These are phyloP conservation scores for Phymanthus crucifer DNA, from an alignment of 92 coral and sea anemone species.

Conservation along the genomic window DNA sequence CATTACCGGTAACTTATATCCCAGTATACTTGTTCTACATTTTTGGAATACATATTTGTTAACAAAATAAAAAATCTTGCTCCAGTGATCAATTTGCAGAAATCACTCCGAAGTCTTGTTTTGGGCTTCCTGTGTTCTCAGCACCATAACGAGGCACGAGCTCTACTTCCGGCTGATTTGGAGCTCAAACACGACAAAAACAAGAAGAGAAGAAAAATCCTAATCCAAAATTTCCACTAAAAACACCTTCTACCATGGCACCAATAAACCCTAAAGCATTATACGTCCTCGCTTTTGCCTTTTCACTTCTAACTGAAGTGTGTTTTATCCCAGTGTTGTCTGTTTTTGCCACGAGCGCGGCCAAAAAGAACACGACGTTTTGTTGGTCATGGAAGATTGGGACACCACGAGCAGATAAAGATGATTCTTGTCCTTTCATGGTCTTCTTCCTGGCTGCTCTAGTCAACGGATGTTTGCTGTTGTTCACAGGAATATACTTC, in stretches of 20 bases:
- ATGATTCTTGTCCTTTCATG: slow-evolving; percentile 46
- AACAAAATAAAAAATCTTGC: no score
- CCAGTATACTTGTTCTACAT: no score
- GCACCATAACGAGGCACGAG: not conserved
- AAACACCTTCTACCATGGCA: slow-evolving; percentile 20
- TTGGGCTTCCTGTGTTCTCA: not conserved
- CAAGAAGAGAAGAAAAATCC: not conserved
- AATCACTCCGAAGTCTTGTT: not conserved
- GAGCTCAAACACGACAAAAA: not conserved
- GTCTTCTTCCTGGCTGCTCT: slow-evolving; percentile 45
- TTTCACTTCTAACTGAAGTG: slow-evolving; percentile 48
- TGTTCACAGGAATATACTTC: slow-evolving; percentile 36
- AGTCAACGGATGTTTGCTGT: slow-evolving; percentile 35
- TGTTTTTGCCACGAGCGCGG: slow-evolving; percentile 18
- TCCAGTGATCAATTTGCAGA: no score
- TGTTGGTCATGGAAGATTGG: slow-evolving; percentile 62
- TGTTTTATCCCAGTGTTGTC: slow-evolving; percentile 54
- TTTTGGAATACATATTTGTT: no score
- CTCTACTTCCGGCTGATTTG: slow-evolving; percentile 10
- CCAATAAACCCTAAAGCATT: slow-evolving; percentile 38
- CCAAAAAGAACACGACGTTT: slow-evolving; percentile 11
- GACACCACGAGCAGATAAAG: slow-evolving; percentile 20
- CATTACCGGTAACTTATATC: no score
- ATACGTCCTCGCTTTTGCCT: slow-evolving; percentile 35
- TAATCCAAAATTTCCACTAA: not conserved